Evolutionary conservation across 2,888 invertebrate species (phyloP), one percentile per base, ranked within the genome.

Genomic region (Drosophila borealis): DNA sequence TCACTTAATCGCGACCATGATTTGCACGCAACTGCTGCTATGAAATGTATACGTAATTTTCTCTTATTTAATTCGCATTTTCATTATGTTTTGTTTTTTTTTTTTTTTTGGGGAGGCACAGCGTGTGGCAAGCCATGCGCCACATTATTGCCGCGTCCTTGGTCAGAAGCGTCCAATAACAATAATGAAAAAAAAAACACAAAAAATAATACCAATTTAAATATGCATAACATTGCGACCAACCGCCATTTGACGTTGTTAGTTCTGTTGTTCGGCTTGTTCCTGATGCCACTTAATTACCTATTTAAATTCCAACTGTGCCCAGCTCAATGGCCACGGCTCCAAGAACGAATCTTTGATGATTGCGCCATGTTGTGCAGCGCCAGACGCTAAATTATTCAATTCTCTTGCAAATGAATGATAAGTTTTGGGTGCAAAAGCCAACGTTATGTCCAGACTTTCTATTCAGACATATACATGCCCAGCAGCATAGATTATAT

Each of bases 1-100:
- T 78, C 81, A 84, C 82, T 82, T 89, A 89, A 84, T 84, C 87
- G 79, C 68, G 25, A 45, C 55, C 62, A 87, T 81, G 89, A 81
- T 87, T 84, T 70, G 82, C 89, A 89, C 89, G 82, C 85, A 68
- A 72, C 45, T 62, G 65, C 9, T 37, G 45, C 49, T 45, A 50
- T 17, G 45, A 6, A 25, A 44, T 61, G 44, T 33, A 21, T 21
- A 34, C 56, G 66, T 60, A 25, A 54, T 66, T 61, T 61, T 36
- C 45, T 50, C 63, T 57, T 66, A 68, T 80, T 83, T 65, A 70
- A 70, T 88, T 85, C 66, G 49, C 67, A 41, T 59, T 74, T 75
- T 69, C 56, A 57, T 53, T 62, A 62, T 62, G 36, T 17, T 48
- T 25, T 17, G 1, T 17, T 33, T 53, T 17, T 41, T 17, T 33